Evolutionary conservation across 2,797 vertebrate species (phyloP).

Genomic region (Chanos chanos): DNA sequence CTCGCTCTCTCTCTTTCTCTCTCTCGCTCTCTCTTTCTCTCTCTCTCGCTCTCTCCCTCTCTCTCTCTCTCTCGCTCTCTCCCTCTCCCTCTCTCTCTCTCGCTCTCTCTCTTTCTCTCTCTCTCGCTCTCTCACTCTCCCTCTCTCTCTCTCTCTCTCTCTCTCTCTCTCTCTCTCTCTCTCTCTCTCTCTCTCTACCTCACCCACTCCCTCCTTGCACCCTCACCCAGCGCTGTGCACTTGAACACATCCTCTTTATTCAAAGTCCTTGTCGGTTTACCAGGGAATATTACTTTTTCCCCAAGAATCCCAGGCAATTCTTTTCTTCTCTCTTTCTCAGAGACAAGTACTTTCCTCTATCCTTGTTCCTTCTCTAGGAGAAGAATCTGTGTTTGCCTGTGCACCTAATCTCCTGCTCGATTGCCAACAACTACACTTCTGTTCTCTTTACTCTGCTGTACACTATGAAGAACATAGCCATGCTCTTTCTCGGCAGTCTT

Average conservation of each 20-base stretch:
- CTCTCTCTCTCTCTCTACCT: neutral
- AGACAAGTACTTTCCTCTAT: conserved; percentile 40
- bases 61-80: neutral
- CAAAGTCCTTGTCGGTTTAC: conserved; percentile 44
- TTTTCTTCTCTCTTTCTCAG: conserved; percentile 44
- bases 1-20: neutral
- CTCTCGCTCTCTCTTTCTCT: neutral
- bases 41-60: neutral
- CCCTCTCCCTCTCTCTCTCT: neutral
- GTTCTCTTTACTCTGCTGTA: conserved; percentile 8
- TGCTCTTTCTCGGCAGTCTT: conserved; percentile 4
- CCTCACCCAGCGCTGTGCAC: conserved; percentile 20
- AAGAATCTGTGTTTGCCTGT: conserved; percentile 22
- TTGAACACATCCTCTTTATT: conserved; percentile 29
- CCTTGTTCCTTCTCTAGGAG: conserved; percentile 18
- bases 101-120: neutral
- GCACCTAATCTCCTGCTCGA: conserved; percentile 41
- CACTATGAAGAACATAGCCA: conserved; percentile 17
- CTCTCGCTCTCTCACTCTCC: neutral
- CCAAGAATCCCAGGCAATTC: conserved; percentile 45
- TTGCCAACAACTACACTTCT: conserved; percentile 41
- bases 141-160: neutral
- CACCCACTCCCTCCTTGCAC: neutral
- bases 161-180: neutral
- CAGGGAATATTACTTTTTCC: conserved; percentile 44